phyloP scores from a whole-genome alignment of 30 jellyfish, hydroid and myxozoan genomes.

The Sanderia malayensis region DNA sequence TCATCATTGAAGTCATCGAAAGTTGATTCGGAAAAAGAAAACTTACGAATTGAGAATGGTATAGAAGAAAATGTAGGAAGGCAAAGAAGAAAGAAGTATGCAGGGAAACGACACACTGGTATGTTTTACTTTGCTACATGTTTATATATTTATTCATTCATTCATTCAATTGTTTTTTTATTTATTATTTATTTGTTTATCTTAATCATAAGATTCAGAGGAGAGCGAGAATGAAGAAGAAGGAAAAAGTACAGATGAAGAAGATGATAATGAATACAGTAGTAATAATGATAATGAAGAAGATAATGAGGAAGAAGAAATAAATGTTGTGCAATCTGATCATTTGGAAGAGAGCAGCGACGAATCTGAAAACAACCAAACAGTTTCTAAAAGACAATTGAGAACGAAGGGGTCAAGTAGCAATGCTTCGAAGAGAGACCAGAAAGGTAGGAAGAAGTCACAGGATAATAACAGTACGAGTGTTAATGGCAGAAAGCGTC shows the following conservation, averaged over 20 bases:
- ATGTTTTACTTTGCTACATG: neutral
- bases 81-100: slow-evolving; percentile 6
- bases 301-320: slow-evolving; percentile 24
- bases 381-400: neutral
- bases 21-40: slow-evolving; percentile 45
- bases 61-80: neutral
- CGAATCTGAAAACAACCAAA: slow-evolving; percentile 3
- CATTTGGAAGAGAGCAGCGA: slow-evolving; percentile 12
- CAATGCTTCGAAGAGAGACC: slow-evolving; percentile 1
- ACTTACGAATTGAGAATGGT: slow-evolving; percentile 31
- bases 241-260: neutral
- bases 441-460: neutral
- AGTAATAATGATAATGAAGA: slow-evolving; percentile 24
- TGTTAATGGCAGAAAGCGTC: slow-evolving; percentile 48
- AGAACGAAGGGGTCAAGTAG: slow-evolving; percentile 3
- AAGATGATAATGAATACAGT: slow-evolving; percentile 27
- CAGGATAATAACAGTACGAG: slow-evolving; percentile 7
- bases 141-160: neutral
- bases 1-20: slow-evolving; percentile 37
- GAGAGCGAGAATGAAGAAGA: slow-evolving; percentile 35
- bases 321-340: slow-evolving; percentile 4
- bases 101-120: neutral
- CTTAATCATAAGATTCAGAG: slow-evolving; percentile 11
- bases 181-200: no score
- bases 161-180: neutral